Percentiles rank a stretch among this genome's conserved stretches.
Conservation (phyloP, 2,797 vertebrate species). For the Emys orbicularis region DNA sequence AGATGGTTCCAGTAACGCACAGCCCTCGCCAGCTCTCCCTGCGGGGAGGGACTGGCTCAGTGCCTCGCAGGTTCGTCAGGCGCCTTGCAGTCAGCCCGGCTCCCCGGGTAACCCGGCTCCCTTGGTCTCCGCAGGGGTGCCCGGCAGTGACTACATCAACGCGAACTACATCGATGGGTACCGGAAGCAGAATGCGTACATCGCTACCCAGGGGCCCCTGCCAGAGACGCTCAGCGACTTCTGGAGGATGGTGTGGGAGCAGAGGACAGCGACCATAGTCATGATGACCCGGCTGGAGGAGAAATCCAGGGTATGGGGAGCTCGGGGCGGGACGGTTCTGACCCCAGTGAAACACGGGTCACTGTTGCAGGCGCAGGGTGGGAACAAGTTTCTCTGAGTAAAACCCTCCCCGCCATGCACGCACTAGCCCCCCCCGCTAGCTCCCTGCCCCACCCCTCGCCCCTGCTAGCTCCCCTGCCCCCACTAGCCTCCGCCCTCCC, state of each 20-base stretch:
- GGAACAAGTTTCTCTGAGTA: background rate
- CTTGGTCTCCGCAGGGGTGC: constrained; percentile 83
- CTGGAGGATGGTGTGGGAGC: constrained; percentile 99
- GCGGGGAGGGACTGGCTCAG: background rate
- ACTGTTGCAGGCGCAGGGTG: background rate
- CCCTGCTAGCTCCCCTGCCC: background rate
- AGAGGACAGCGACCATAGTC: constrained; percentile 92
- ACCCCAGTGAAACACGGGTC: background rate
- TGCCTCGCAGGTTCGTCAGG: background rate
- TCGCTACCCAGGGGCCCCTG: constrained; percentile 94
- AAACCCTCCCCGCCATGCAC: background rate
- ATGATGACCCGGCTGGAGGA: constrained; percentile 99
- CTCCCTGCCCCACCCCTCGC: background rate
- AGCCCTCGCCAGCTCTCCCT: background rate
- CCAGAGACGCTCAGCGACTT: constrained; percentile 95
- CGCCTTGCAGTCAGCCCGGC: background rate
- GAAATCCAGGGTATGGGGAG: constrained; percentile 89
- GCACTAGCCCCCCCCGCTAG: background rate
- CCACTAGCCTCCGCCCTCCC: background rate
- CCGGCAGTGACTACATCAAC: constrained; percentile 96
- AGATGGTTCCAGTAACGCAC: background rate
- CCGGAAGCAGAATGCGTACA: constrained; percentile 94
- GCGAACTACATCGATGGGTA: constrained; percentile 95
- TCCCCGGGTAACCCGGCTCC: background rate
- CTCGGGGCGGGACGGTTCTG: accelerated